A percentile compares a stretch with the other conserved stretches of the same genome.
These are phyloP conservation scores for Mormyrus proboscirostris DNA, from an alignment of 2,797 vertebrate species.

Conservation along the genomic window DNA sequence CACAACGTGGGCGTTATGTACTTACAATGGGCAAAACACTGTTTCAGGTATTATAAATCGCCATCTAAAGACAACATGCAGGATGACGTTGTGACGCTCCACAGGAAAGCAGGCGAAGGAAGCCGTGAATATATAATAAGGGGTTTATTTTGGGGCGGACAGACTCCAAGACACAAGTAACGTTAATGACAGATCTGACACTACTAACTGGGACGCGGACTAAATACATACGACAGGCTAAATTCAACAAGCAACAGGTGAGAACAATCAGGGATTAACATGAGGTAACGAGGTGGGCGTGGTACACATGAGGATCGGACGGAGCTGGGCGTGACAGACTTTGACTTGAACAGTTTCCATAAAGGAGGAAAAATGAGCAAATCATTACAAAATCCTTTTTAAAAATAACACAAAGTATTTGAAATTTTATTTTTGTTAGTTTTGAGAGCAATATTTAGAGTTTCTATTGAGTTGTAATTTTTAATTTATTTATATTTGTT, in stretches of 20 bases:
- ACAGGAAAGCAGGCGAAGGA: too few species aligned
- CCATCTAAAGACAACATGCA: neutral
- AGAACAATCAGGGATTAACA: too few species aligned
- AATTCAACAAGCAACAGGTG: too few species aligned
- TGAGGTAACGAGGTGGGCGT: too few species aligned
- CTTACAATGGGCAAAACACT: neutral
- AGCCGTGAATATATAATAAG: too few species aligned
- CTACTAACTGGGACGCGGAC: too few species aligned
- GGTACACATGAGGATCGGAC: too few species aligned
- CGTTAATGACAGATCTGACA: too few species aligned
- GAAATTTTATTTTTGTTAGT: neutral
- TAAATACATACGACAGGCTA: too few species aligned
- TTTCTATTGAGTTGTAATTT: neutral
- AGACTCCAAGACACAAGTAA: too few species aligned
- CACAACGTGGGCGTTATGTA: neutral
- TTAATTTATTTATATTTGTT: neutral
- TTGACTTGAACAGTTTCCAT: neutral
- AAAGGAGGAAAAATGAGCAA: neutral
- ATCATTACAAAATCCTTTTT: neutral
- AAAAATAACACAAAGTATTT: neutral
- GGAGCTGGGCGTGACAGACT: too few species aligned
- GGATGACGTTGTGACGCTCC: neutral
- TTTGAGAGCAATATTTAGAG: neutral
- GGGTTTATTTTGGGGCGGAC: too few species aligned
- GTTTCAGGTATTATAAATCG: neutral